Percentiles rank a stretch among this genome's conserved stretches.
These are phyloP conservation scores for Trachelus iudaicus DNA, from an alignment of 2,888 invertebrate species.

Conservation along the genomic window DNA sequence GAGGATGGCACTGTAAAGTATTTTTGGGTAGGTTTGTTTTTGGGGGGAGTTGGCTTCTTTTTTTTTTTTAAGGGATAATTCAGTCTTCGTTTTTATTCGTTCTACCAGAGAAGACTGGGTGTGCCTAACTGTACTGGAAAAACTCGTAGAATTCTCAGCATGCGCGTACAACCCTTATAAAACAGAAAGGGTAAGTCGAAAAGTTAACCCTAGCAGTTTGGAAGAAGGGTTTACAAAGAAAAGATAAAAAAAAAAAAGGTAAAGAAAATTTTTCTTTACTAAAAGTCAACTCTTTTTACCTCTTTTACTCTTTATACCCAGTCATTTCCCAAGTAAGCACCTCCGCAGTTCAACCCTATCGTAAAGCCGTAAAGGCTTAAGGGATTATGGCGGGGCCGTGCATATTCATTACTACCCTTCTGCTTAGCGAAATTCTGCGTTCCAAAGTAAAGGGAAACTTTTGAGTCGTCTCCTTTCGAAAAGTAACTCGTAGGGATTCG, in stretches of 20 bases:
- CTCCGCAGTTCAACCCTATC: conserved; percentile 24
- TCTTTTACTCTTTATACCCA: background rate
- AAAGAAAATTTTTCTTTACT: background rate
- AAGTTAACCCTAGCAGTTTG: conserved; percentile 10
- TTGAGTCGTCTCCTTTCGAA: background rate
- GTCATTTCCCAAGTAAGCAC: conserved; percentile 6
- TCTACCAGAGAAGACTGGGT: background rate
- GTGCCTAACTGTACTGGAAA: conserved; percentile 31
- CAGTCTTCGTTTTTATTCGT: background rate
- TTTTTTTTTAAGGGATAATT: background rate
- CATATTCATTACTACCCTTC: conserved; percentile 13
- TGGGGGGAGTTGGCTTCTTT: too few species aligned
- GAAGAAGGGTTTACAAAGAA: conserved; percentile 14
- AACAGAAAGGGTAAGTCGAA: conserved; percentile 16
- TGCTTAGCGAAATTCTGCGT: conserved; percentile 12
- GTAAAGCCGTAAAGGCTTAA: conserved; percentile 32
- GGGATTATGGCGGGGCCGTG: conserved; percentile 29
- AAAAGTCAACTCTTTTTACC: conserved; percentile 28
- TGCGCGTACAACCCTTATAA: background rate
- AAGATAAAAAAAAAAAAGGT: background rate
- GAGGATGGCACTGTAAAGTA: background rate
- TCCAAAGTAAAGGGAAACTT: conserved; percentile 23
- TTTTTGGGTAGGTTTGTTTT: background rate
- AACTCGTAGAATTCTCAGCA: conserved; percentile 7
- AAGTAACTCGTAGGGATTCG: background rate